These are phyloP conservation scores for Epirrhoe tristata DNA, from an alignment of 2,888 invertebrate genomes.

Conservation along the genomic window DNA sequence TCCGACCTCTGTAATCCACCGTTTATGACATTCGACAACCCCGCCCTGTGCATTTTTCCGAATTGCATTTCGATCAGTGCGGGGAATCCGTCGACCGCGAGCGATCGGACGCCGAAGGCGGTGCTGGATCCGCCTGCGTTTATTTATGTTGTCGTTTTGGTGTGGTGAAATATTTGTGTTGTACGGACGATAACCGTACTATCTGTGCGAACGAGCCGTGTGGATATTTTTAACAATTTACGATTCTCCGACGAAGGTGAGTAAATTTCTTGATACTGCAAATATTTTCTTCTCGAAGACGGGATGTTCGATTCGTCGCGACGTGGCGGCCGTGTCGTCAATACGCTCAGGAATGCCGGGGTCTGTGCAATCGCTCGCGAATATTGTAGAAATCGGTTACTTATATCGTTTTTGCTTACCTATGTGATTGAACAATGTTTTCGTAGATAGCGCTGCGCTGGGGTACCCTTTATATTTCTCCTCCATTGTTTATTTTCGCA, in stretches of 20 bases:
- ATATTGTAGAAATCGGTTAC: slow-evolving; percentile 37
- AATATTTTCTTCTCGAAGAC: slow-evolving; percentile 55
- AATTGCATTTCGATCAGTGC: slow-evolving; percentile 78
- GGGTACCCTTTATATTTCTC: slow-evolving; percentile 1
- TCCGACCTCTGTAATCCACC: slow-evolving; percentile 80
- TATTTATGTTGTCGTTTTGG: slow-evolving; percentile 85
- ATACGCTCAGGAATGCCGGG: slow-evolving; percentile 65
- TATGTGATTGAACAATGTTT: slow-evolving; percentile 22
- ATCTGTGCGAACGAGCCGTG: slow-evolving; percentile 80
- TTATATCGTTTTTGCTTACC: slow-evolving; percentile 21
- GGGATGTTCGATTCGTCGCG: slow-evolving; percentile 65
- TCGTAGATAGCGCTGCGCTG: slow-evolving; percentile 18
- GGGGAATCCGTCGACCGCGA: slow-evolving; percentile 71
- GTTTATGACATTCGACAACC: slow-evolving; percentile 83
- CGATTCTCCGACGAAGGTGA: slow-evolving; percentile 75
- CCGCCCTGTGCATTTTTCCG: slow-evolving; percentile 82
- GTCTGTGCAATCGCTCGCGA: slow-evolving; percentile 50
- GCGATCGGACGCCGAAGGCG: slow-evolving; percentile 58
- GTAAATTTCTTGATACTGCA: slow-evolving; percentile 64
- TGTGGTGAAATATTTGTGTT: slow-evolving; percentile 84
- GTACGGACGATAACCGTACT: slow-evolving; percentile 83
- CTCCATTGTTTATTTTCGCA: slow-evolving; percentile 8
- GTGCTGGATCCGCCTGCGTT: slow-evolving; percentile 74
- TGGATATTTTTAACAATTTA: slow-evolving; percentile 80
- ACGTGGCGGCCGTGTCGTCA: slow-evolving; percentile 75